Percentiles rank a stretch among this genome's conserved stretches.
Conservation (phyloP, 2,888 invertebrate species). For the Tipula helvola region DNA sequence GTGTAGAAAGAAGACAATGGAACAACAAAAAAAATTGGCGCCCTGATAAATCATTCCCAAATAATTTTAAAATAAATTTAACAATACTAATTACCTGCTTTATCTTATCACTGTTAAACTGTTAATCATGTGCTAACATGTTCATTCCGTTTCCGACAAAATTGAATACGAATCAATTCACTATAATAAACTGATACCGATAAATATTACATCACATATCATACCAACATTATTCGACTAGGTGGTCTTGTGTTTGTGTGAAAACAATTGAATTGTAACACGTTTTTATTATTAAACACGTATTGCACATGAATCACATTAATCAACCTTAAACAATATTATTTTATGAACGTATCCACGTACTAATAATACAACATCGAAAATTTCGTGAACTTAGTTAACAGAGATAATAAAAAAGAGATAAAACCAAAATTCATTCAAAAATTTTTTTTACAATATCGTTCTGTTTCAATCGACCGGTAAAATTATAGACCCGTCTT, state of each 20-base stretch:
- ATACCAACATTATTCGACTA: not conserved
- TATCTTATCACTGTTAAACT: not conserved
- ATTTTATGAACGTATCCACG: not conserved
- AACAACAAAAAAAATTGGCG: too few species aligned
- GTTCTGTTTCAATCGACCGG: not conserved
- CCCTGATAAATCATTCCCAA: too few species aligned
- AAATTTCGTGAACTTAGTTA: not conserved
- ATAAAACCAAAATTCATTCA: not conserved
- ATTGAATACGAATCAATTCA: not conserved
- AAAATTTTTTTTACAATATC: not conserved
- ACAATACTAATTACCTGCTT: not conserved
- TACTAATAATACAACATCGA: not conserved
- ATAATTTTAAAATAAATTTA: too few species aligned
- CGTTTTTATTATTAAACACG: not conserved
- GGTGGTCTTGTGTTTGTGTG: not conserved
- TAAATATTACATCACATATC: not conserved
- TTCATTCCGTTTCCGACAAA: not conserved
- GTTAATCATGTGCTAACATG: not conserved
- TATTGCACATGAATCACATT: not conserved
- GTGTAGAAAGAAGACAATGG: too few species aligned
- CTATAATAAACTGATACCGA: not conserved
- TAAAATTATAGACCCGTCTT: not conserved
- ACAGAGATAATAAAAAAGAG: not conserved
- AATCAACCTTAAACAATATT: not conserved
- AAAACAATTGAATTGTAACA: not conserved